Percentiles rank a stretch among this genome's conserved stretches.
Evolutionary conservation across 1,140 invertebrate species (phyloP).

Genomic region (Achroia grisella): DNA sequence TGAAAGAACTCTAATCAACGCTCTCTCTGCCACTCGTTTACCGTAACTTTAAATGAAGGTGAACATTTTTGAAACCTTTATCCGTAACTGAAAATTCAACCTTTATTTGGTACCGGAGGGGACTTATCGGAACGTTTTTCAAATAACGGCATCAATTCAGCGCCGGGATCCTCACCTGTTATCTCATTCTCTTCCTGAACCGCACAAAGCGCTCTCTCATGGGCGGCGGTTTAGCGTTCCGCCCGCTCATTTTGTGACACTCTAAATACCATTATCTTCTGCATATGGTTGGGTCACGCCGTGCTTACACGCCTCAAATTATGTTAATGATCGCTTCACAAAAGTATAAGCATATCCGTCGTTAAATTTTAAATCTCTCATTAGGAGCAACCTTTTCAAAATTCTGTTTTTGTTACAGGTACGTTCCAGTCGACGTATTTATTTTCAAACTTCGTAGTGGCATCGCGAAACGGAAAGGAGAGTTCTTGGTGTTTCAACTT

Average conservation of each 20-base stretch:
- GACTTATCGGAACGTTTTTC: conserved; percentile 44
- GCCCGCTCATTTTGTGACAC: conserved; percentile 27
- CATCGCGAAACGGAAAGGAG: conserved; percentile 9
- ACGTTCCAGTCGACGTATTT: conserved; percentile 12
- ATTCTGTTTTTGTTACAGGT: conserved; percentile 33
- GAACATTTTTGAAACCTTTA: conserved; percentile 34
- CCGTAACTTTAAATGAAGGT: conserved; percentile 34
- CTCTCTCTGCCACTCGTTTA: conserved; percentile 2
- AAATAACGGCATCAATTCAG: conserved; percentile 41
- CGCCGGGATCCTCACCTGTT: conserved; percentile 34
- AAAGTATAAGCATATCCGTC: conserved; percentile 25
- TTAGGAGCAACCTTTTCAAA: conserved; percentile 8
- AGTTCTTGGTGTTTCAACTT: conserved; percentile 10
- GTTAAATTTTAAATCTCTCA: conserved; percentile 32
- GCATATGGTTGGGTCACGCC: conserved; percentile 18
- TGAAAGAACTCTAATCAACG: conserved; percentile 26
- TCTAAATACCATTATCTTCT: conserved; percentile 26
- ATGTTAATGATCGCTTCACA: conserved; percentile 27
- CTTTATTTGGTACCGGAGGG: conserved; percentile 34
- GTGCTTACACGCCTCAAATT: conserved; percentile 20
- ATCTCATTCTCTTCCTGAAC: conserved; percentile 37
- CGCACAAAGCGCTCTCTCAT: conserved; percentile 21
- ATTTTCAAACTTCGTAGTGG: conserved; percentile 9
- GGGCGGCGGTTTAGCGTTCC: conserved; percentile 20
- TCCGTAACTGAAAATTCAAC: conserved; percentile 27